phyloP scores from a whole-genome alignment of 2,113 vertebrate species.

The Casuarius casuarius region DNA sequence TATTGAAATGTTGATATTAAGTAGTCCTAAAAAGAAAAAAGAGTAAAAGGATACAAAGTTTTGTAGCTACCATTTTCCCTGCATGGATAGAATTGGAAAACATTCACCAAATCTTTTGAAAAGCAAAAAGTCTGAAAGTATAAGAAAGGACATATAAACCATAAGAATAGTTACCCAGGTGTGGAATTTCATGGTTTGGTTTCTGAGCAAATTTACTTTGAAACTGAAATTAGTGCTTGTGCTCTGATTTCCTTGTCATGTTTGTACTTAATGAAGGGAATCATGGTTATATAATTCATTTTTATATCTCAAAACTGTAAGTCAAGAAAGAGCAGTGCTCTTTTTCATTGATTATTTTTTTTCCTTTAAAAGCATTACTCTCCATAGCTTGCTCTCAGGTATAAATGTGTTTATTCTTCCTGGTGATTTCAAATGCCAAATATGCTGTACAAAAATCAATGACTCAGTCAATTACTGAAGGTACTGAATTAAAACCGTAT shows the following conservation, averaged over 20 bases:
- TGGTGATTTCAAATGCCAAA: neutral
- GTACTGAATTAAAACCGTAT: neutral
- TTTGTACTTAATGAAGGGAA: neutral
- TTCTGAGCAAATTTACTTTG: neutral
- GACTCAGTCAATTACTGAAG: neutral
- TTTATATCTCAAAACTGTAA: neutral
- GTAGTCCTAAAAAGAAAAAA: neutral
- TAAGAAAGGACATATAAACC: neutral
- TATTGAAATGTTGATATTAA: neutral
- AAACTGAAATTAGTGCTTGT: neutral
- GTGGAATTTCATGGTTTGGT: neutral
- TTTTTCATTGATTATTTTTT: neutral
- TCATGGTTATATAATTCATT: neutral
- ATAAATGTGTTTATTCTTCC: neutral
- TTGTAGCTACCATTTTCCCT: neutral
- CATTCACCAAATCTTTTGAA: neutral
- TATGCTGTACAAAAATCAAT: neutral
- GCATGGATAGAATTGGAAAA: neutral
- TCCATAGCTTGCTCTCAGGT: neutral
- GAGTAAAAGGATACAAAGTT: neutral
- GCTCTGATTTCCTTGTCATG: neutral
- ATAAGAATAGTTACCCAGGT: neutral
- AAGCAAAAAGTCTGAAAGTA: neutral
- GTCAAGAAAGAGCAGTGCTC: neutral
- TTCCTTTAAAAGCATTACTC: neutral